Percentiles rank a stretch among this genome's conserved stretches.
Evolutionary conservation across 2,113 vertebrate species (phyloP).

Genomic region (Sebastes fasciatus): DNA sequence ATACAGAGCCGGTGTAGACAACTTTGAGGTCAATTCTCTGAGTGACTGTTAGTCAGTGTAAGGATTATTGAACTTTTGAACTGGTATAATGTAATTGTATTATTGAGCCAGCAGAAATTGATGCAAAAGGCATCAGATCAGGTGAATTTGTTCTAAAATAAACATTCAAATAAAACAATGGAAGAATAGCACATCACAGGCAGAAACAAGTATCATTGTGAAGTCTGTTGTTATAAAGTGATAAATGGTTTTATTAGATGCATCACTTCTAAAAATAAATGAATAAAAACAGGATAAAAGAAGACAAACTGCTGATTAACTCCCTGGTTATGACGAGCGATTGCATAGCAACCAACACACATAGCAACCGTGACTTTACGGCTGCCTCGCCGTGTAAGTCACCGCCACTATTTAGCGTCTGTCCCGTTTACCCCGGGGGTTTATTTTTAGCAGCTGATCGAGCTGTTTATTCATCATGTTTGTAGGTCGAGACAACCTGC

Average conservation of each 20-base stretch:
- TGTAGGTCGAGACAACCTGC: slow-evolving; percentile 6
- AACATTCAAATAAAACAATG: neutral
- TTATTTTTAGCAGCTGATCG: slow-evolving; percentile 1
- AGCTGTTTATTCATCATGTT: neutral
- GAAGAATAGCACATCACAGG: no score
- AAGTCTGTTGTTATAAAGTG: no score
- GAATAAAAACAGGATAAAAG: neutral
- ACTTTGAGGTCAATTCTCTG: no score
- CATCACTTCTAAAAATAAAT: neutral
- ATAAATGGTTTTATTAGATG: neutral
- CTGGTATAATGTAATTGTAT: no score
- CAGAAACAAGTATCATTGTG: no score
- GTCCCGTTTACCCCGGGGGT: neutral
- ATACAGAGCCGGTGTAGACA: no score
- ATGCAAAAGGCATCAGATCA: neutral
- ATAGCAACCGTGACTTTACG: no score
- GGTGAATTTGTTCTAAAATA: neutral
- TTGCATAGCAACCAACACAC: neutral
- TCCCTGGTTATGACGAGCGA: neutral
- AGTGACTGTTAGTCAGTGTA: no score
- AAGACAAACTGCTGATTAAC: neutral
- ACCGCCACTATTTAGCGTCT: slow-evolving; percentile 1
- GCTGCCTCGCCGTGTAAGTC: neutral
- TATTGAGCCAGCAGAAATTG: no score
- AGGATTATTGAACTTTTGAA: no score